Base-by-base conservation (phyloP, 2,113 vertebrate species). In the Paedocypris sp. region DNA sequence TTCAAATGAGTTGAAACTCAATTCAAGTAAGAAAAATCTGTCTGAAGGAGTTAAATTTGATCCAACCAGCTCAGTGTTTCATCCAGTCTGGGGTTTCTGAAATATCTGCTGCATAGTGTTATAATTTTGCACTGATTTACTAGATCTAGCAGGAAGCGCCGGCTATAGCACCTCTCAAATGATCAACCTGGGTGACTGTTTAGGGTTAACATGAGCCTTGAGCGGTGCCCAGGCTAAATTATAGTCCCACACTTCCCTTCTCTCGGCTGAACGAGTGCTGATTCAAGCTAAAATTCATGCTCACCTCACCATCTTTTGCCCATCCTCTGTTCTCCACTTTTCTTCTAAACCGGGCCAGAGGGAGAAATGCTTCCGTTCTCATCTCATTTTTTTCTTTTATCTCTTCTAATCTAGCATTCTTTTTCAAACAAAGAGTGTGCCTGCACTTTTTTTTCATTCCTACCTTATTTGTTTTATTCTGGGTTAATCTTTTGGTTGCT, bases 251-350 rank as follows among this genome's bases (percentile, higher is more conserved):
- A 52, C 49, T 73, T 41, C 48, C 48, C 31, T 38, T 13, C 64
- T 67, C 71, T 71, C 15, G 43, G 69, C 70, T 47, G 50, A 45
- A 39, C 23, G 43, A 67, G 43, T 73, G 76, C 76, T 78, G 76
- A 78, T 70, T 68, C 56, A 66, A 75, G 76, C 73, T 74, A 35
- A 75, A 74, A 72, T 71, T 74, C 71, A 57, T 71, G 72, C 66
- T 56, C 63, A 64, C 68, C 61, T 71, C 76, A 66, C 74, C 72
- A 69, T 74, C 54, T 75, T 74, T 72, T 32, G 48, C 53, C 32
- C 62, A 28, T 62, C 65, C 63, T 53, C 51, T 62, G 29, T 33
- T 26, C 50, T 46, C 49, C 49, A 31, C 49, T 64, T 26, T 22
- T 69, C 39, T 54, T 38, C 57, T 52, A 64, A 62, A 53, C 35